Base-by-base conservation (phyloP, 1,140 invertebrate genomes). In the Drosophila murphyi region DNA sequence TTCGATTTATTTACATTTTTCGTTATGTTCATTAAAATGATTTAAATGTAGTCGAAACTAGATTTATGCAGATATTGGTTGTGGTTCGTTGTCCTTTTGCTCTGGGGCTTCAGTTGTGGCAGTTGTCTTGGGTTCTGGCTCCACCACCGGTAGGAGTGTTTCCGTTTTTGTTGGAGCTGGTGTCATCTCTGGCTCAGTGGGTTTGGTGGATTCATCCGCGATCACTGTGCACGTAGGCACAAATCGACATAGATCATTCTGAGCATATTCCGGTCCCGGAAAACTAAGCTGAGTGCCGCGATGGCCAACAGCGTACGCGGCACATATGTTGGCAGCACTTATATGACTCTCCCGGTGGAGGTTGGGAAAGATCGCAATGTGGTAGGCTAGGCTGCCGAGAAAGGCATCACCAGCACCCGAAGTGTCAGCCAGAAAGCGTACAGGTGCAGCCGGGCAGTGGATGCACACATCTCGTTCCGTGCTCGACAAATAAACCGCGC, bases 371-470 rank as follows among this genome's bases (percentile, higher is more conserved):
- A 93, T 93, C 0, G 96, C 94, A 37, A 97, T 92, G 81, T 95
- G 96, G 83, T 95, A 97, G 3, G 96, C 97, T 59, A 99, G 92
- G 8, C 96, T 95, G 39, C 98, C 98, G 60, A 98, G 93, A 94
- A 99, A 99, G 31, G 97, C 96, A 94, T 99, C 98, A 6, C 97
- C 97, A 59, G 97, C 98, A 28, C 97, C 97, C 3, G 97, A 97
- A 31, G 96, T 96, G 92, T 99, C 98, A 0, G 98, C 94, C 73
- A 97, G 94, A 51, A 93, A 93, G 2, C 67, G 57, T 8, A 97
- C 96, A 91, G 93, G 93, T 29, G 94, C 92, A 60, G 95, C 94
- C 8, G 93, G 80, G 41, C 97, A 93, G 80, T 96, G 94, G 6
- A 73, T 62, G 62, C 82, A 91, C 0, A 45, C 52, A 93, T 91